Evolutionary conservation across 2,888 invertebrate genomes (phyloP), one percentile per base, ranked within the genome.

Genomic region (Sphaeridia pumilis): DNA sequence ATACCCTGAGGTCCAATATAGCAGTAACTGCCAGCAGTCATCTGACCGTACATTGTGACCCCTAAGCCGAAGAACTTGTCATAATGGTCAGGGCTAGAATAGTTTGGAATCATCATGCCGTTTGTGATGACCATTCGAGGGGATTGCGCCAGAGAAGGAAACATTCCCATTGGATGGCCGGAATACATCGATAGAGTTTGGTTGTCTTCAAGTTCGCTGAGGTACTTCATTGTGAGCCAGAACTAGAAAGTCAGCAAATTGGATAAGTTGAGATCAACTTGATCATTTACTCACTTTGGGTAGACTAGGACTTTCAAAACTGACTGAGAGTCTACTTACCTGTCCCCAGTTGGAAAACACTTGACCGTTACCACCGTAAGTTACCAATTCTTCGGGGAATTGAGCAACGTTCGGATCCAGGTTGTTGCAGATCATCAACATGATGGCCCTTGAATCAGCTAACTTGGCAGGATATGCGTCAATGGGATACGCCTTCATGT

Each of bases 1-100:
- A 80, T 80, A 20, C 79, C 79, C 65, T 80, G 79, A 7, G 79
- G 78, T 4, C 79, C 79, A 59, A 79, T 79, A 67, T 80, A 79
- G 60, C 78, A 78, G 65, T 73, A 80, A 61, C 75, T 75, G 14
- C 79, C 79, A 5, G 78, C 78, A 4, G 79, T 79, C 79, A 79
- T 79, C 66, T 79, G 79, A 1, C 78, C 79, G 25, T 56, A 56
- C 56, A 56, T 52, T 3, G 46, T 46, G 20, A 56, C 56, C 26
- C 78, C 78, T 20, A 78, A 66, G 2, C 78, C 78, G 67, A 80
- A 80, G 67, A 75, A 69, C 57, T 73, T 72, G 62, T 78, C 76
- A 61, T 80, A 79, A 54, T 74, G 67, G 2, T 70, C 69, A 46
- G 72, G 67, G 2, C 72, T 70, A 1, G 78, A 78, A 64, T 78